These are phyloP conservation scores for Triplophysa siluroides DNA, from an alignment of 2,113 vertebrate genomes.

Conservation along the genomic window DNA sequence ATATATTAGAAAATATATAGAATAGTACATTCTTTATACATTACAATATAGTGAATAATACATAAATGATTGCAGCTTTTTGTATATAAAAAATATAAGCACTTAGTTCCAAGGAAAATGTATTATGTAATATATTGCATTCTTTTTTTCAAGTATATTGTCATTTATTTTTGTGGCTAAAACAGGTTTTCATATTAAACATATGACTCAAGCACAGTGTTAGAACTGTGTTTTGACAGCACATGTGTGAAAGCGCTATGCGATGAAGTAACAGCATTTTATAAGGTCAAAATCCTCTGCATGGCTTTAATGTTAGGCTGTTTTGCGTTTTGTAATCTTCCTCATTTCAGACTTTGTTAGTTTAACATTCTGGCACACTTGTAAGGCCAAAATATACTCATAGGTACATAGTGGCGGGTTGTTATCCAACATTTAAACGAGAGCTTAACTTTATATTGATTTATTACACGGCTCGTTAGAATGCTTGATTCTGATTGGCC, in stretches of 20 bases:
- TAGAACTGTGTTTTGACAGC: slow-evolving; percentile 14
- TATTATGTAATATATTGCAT: too few species aligned
- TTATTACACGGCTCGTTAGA: too few species aligned
- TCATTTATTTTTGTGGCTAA: too few species aligned
- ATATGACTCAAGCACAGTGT: not conserved
- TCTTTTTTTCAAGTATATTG: too few species aligned
- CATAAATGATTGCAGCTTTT: too few species aligned
- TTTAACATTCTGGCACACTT: not conserved
- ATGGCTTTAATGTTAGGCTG: not conserved
- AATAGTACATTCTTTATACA: too few species aligned
- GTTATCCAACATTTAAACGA: slow-evolving; percentile 3
- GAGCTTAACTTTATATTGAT: slow-evolving; percentile 27
- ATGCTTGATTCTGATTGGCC: too few species aligned
- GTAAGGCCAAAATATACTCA: not conserved
- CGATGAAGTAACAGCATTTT: not conserved
- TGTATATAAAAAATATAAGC: too few species aligned
- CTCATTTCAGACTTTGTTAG: not conserved
- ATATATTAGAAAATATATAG: too few species aligned
- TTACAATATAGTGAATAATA: too few species aligned
- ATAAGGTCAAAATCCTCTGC: not conserved
- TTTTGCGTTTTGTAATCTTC: slow-evolving; percentile 8
- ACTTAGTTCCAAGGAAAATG: too few species aligned
- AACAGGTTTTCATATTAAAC: not conserved
- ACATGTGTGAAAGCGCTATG: slow-evolving; percentile 19
- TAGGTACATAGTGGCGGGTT: not conserved